Base-by-base conservation (phyloP, 2,113 vertebrate genomes). In the Pseudorectes ferrugineus region DNA sequence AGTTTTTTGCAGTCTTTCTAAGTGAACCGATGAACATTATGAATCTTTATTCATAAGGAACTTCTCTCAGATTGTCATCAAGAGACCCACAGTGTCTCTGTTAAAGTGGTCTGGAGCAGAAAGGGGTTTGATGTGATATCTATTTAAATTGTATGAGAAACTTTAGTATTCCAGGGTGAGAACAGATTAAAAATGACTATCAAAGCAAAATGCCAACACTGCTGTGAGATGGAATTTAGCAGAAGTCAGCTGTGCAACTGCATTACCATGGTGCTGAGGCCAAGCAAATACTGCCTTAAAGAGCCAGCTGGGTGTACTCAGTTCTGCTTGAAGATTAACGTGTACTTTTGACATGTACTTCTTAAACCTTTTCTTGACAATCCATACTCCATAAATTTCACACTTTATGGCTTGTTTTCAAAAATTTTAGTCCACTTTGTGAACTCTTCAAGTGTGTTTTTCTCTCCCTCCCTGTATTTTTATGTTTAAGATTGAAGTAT, bases 271-370 rank as follows among this genome's bases (percentile, higher is more conserved):
- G 78, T 73, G 58, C 66, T 73, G 78, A 85, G 62, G 45, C 36
- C n/a, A 92, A 95, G 81, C 43, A 95, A 91, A 94, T 25, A 94
- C 25, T 91, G 87, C 13, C 85, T 88, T 72, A 42, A 72, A 76
- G 67, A 89, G 38, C 33, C 61, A 57, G 66, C 62, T 54, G 93
- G n/a, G 25, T 57, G 61, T 72, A 40, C 40, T 95, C 65, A 42
- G 55, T 59, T 71, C 62, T 85, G 43, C 48, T 82, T 91, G 77
- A 57, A 82, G 36, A 89, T 75, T 33, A 94, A 75, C 48, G 42
- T 52, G 61, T 49, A 36, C 36, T 58, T 75, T 75, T 70, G 88
- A 94, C 12, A 45, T 66, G 62, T 52, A 82, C 28, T 88, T 92
- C 91, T 68, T 6, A 88, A 95, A 85, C 5, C 36, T 84, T 86